Conservation (phyloP, 2,888 invertebrate genomes). For the Drosophila subsilvestris region DNA sequence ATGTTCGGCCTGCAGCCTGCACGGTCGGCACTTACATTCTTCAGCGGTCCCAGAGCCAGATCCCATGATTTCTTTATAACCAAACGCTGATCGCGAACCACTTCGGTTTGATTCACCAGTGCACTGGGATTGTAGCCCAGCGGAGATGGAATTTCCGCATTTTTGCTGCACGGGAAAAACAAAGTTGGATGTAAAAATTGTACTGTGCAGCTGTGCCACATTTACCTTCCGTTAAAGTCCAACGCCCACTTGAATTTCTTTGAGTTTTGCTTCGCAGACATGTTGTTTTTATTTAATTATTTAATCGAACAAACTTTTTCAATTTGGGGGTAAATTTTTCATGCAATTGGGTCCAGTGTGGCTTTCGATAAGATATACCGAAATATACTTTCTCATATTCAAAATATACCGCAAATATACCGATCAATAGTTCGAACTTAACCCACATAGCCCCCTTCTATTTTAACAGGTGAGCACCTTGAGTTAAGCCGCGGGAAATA, state of each 20-base stretch:
- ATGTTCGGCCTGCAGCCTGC: neutral
- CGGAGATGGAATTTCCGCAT: conserved; percentile 89
- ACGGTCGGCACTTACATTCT: conserved; percentile 87
- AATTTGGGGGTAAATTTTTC: conserved; percentile 12
- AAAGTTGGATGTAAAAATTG: neutral
- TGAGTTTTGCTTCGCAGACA: conserved; percentile 81
- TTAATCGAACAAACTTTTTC: conserved; percentile 31
- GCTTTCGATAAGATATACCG: too few relatives aligned
- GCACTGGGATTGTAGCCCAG: conserved; percentile 93
- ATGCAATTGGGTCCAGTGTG: conserved; percentile 14
- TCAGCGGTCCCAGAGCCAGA: conserved; percentile 95
- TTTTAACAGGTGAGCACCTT: too few relatives aligned
- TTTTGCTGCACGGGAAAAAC: conserved; percentile 74
- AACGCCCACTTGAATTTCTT: conserved; percentile 88
- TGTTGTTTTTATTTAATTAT: conserved; percentile 57
- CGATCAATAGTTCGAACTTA: too few relatives aligned
- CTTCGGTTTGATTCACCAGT: conserved; percentile 90
- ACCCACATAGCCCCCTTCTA: too few relatives aligned
- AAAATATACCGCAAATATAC: too few relatives aligned
- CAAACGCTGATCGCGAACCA: conserved; percentile 92
- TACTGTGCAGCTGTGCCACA: neutral
- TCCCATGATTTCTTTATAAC: conserved; percentile 99
- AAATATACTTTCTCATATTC: too few relatives aligned
- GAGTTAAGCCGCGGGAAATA: too few relatives aligned
- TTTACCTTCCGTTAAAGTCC: conserved; percentile 87